phyloP scores from a whole-genome alignment of 2,888 invertebrate genomes.

The Hydriomena furcata region DNA sequence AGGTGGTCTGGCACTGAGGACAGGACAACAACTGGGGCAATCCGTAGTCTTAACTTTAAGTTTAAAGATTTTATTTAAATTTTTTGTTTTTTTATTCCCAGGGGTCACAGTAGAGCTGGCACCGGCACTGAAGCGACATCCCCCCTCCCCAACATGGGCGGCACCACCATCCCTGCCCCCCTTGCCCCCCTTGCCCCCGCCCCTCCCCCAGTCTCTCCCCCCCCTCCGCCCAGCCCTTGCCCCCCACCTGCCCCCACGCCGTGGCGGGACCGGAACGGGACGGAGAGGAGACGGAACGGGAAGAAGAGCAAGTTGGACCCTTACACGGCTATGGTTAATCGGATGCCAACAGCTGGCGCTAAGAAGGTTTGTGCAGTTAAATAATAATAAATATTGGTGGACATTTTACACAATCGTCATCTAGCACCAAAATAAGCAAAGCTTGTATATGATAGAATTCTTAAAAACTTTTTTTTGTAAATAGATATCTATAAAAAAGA shows the following conservation, averaged over 20 bases:
- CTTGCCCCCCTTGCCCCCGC: conserved; percentile 10
- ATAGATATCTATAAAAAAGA: no score
- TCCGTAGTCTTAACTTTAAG: no score
- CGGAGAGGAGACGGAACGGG: conserved; percentile 62
- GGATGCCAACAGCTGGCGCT: conserved; percentile 69
- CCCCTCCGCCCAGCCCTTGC: conserved; percentile 7
- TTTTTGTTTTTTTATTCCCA: conserved; percentile 31
- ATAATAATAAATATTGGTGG: no score
- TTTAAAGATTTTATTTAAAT: no score
- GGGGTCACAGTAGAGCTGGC: conserved; percentile 70
- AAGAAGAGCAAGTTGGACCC: conserved; percentile 59
- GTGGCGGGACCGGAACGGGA: conserved; percentile 59
- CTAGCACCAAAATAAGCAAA: no score
- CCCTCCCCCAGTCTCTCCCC: conserved; percentile 21
- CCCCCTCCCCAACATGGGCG: conserved; percentile 24
- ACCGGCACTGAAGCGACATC: conserved; percentile 58
- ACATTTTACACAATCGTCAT: no score
- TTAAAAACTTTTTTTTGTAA: no score
- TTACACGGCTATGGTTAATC: conserved; percentile 71
- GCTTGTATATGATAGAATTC: no score
- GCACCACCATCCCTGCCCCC: conserved; percentile 27
- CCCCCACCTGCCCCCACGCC: conserved; percentile 24
- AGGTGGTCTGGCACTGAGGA: no score
- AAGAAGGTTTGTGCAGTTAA: conserved; percentile 77
- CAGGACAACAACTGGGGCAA: no score